Evolutionary conservation across 2,888 invertebrate genomes (phyloP).

Genomic region (Odontocerum albicorne): DNA sequence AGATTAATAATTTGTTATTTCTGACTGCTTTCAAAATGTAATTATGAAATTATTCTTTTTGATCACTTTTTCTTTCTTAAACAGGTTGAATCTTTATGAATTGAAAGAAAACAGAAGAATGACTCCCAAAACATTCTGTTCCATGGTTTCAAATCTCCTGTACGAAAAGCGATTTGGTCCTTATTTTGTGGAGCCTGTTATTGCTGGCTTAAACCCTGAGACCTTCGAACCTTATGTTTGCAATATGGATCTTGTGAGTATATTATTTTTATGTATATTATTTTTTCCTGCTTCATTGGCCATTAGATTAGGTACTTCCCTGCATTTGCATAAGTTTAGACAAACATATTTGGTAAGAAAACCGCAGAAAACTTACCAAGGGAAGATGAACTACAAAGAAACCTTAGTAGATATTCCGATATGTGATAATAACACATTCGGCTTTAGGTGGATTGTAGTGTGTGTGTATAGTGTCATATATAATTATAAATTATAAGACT

Average conservation of each 20-base stretch:
- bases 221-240: slow-evolving; percentile 86
- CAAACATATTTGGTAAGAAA: too few relatives aligned
- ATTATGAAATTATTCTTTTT: too few relatives aligned
- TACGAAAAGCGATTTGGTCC: slow-evolving; percentile 98
- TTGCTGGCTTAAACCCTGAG: slow-evolving; percentile 89
- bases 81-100: slow-evolving; percentile 89
- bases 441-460: too few relatives aligned
- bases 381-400: not conserved
- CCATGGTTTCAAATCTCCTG: slow-evolving; percentile 92
- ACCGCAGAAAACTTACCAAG: too few relatives aligned
- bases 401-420: too few relatives aligned
- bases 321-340: too few relatives aligned
- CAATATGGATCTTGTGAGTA: slow-evolving; percentile 91
- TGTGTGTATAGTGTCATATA: too few relatives aligned
- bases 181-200: slow-evolving; percentile 95
- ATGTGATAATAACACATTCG: too few relatives aligned
- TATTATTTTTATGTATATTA: not conserved
- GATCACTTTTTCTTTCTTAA: slow-evolving; percentile 36
- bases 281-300: not conserved
- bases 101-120: slow-evolving; percentile 90
- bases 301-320: too few relatives aligned
- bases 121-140: slow-evolving; percentile 86
- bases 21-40: too few relatives aligned
- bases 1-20: too few relatives aligned
- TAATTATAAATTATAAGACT: slow-evolving; percentile 6